Evolutionary conservation across 2,113 vertebrate genomes (phyloP), one percentile per base, ranked within the genome.

Genomic region (Empidonax traillii): DNA sequence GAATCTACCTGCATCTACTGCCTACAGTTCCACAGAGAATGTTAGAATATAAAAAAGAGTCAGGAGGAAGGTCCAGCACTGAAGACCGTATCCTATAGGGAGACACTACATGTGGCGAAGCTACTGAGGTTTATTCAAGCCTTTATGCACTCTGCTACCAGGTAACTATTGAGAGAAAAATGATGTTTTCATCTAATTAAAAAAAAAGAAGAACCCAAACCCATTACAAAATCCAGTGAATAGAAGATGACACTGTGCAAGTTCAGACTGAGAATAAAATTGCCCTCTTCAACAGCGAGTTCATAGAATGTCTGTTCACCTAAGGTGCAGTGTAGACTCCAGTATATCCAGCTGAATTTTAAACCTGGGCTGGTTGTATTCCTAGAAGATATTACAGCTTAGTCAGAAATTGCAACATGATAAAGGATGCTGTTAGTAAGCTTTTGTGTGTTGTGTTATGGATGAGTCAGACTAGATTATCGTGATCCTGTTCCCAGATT

Each of bases 401-500:
- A 85, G 53, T 89, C 69, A 93, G 81, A 92, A 92, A 72, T 20
- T 91, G 63, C 46, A 95, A 19, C 51, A 25, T 12, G 18, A 18
- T 65, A 62, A 91, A 87, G 51, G 62, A 65, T 41, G 41, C 31
- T 79, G 58, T 58, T 69, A 92, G 62, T 73, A 81, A 93, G 93
- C 58, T 87, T 89, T 93, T 69, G 28, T 89, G 87, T 53, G 62
- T 68, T 76, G 74, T 81, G 69, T 89, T 82, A 33, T 1, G n/a
- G 58, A 76, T 92, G 81, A 96, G 58, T 94, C 93, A 96, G 75
- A 77, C 46, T 31, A 80, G 63, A 80, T 76, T 68, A 85, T 55
- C n/a, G 46, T 59, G 44, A 43, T 37, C 69, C 24, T 72, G 56
- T 77, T 90, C 53, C 72, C 73, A 61, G 75, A 58, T 89, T 76